Evolutionary conservation across 2,888 invertebrate species (phyloP).

Genomic region (Coelinius sp.): DNA sequence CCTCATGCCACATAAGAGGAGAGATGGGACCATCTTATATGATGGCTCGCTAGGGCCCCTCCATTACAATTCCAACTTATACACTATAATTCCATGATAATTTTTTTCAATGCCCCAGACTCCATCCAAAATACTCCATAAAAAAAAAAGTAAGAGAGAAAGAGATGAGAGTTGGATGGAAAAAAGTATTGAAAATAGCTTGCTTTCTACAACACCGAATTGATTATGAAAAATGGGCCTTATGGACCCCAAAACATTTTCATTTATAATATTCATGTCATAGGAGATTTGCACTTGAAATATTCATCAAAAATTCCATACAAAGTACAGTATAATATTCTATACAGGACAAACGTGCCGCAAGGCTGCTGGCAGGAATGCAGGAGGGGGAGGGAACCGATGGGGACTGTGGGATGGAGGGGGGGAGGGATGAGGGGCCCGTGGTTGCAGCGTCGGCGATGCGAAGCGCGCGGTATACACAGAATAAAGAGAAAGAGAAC

Average conservation of each 20-base stretch:
- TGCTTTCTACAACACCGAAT: neutral
- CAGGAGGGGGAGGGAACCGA: constrained; percentile 28
- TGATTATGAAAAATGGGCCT: neutral
- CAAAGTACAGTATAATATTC: constrained; percentile 11
- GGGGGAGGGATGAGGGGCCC: constrained; percentile 70
- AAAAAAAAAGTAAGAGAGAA: neutral
- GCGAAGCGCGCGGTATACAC: constrained; percentile 53
- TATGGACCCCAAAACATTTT: neutral
- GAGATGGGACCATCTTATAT: constrained; percentile 27
- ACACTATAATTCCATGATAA: constrained; percentile 8
- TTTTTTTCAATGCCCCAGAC: neutral
- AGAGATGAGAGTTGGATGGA: neutral
- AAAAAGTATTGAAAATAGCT: neutral
- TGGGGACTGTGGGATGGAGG: constrained; percentile 53
- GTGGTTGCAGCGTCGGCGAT: constrained; percentile 53
- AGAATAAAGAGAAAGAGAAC: constrained; percentile 13
- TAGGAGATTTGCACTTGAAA: neutral
- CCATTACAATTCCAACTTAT: constrained; percentile 10
- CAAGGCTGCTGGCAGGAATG: constrained; percentile 22
- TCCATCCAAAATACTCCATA: constrained; percentile 9
- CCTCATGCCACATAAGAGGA: constrained; percentile 19
- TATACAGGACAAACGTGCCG: constrained; percentile 17
- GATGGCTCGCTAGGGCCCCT: constrained; percentile 23
- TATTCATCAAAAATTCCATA: constrained; percentile 10
- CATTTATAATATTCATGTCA: neutral